Evolutionary conservation across 2,888 invertebrate species (phyloP).

Genomic region (Drosophila barbarae): DNA sequence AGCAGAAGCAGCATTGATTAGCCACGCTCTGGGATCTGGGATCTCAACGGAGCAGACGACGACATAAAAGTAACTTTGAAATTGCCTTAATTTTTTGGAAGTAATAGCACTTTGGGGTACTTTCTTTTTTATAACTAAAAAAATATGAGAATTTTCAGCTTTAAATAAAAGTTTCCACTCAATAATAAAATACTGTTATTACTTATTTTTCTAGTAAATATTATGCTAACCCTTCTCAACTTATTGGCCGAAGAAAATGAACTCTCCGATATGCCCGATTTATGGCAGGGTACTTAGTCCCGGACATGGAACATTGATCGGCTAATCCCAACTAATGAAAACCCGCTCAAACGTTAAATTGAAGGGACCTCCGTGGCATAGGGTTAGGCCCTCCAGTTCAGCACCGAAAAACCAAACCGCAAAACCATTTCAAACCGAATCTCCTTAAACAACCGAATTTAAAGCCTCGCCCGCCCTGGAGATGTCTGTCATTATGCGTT

Average conservation of each 20-base stretch:
- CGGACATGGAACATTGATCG: slow-evolving; percentile 39
- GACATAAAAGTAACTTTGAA: slow-evolving; percentile 20
- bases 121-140: slow-evolving; percentile 1
- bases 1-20: slow-evolving; percentile 54
- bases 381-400: slow-evolving; percentile 16
- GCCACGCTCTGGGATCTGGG: slow-evolving; percentile 42
- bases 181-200: not conserved
- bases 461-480: slow-evolving; percentile 14
- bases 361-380: slow-evolving; percentile 32
- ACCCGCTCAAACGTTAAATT: slow-evolving; percentile 58
- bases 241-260: not conserved
- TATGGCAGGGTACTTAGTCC: slow-evolving; percentile 6
- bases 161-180: not conserved
- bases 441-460: slow-evolving; percentile 30
- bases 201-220: not conserved
- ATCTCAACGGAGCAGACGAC: slow-evolving; percentile 17
- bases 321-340: slow-evolving; percentile 48
- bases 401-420: slow-evolving; percentile 19
- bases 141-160: not conserved
- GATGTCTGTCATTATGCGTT: slow-evolving; percentile 34
- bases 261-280: slow-evolving; percentile 1
- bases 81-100: slow-evolving; percentile 3
- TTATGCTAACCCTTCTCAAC: too few relatives aligned
- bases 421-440: slow-evolving; percentile 20
- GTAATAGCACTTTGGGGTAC: slow-evolving; percentile 5